Evolutionary conservation across 2,113 vertebrate species (phyloP).

Genomic region (Oreochromis aureus): DNA sequence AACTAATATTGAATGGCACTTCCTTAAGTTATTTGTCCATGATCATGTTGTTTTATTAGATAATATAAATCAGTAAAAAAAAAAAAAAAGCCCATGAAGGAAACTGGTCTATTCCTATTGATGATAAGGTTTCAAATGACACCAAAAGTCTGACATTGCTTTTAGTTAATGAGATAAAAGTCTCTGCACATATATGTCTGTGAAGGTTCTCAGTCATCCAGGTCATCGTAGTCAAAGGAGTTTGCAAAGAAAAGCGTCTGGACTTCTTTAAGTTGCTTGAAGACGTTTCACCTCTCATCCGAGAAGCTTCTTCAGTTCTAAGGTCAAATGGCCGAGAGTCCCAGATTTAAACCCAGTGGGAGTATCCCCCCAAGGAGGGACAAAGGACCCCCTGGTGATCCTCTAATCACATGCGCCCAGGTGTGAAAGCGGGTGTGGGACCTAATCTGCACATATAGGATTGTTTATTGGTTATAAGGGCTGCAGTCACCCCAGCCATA

Average conservation of each 20-base stretch:
- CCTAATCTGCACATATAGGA: not conserved
- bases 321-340: no score
- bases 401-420: no score
- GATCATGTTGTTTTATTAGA: not conserved
- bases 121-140: not conserved
- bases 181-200: not conserved
- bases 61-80: not conserved
- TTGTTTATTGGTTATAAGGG: not conserved
- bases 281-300: no score
- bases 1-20: not conserved
- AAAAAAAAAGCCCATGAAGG: not conserved
- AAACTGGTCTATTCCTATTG: not conserved
- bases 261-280: no score
- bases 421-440: no score
- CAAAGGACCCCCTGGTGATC: no score
- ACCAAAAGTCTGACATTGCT: not conserved
- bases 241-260: no score
- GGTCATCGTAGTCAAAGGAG: no score
- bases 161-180: not conserved
- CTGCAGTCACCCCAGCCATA: not conserved
- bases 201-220: no score
- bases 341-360: no score
- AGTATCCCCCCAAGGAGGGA: no score
- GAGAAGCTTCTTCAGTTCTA: no score
- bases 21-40: not conserved